Conservation (phyloP, 2,888 invertebrate genomes). For the Ophioninae sp. region DNA sequence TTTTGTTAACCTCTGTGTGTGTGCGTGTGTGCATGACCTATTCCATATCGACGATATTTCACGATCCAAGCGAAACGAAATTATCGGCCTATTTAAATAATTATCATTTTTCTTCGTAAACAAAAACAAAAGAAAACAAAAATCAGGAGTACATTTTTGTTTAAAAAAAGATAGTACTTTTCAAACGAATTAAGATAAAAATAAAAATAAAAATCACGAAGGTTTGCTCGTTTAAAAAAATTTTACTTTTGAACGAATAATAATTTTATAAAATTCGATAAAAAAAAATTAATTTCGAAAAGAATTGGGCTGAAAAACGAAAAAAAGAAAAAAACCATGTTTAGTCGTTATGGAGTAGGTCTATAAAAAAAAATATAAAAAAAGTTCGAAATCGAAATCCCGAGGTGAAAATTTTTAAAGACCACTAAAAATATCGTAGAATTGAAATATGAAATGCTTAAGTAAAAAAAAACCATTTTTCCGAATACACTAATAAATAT, state of each 20-base stretch:
- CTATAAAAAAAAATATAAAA: slow-evolving; percentile 37
- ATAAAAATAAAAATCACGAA: too few relatives aligned
- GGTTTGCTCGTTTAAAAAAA: too few relatives aligned
- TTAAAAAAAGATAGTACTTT: too few relatives aligned
- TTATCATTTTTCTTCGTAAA: background rate
- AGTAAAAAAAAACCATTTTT: slow-evolving; percentile 30
- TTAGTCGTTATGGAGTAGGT: background rate
- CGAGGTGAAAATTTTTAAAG: slow-evolving; percentile 21
- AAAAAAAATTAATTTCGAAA: background rate
- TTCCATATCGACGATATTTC: background rate
- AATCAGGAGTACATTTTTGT: too few relatives aligned
- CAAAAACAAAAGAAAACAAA: background rate
- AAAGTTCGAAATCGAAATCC: slow-evolving; percentile 49
- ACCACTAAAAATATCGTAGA: slow-evolving; percentile 28
- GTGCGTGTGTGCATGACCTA: background rate
- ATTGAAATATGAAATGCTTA: slow-evolving; percentile 24
- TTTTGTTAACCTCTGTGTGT: background rate
- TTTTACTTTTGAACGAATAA: too few relatives aligned
- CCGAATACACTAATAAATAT: slow-evolving; percentile 20
- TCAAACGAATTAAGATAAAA: too few relatives aligned
- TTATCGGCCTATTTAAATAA: background rate
- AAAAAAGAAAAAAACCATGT: background rate
- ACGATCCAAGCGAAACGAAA: background rate
- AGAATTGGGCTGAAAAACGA: background rate
- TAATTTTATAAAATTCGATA: too few relatives aligned